A percentile compares a stretch with the other conserved stretches of the same genome.
Conservation (phyloP, 1,140 invertebrate species). For the Nixonia krombeini region DNA sequence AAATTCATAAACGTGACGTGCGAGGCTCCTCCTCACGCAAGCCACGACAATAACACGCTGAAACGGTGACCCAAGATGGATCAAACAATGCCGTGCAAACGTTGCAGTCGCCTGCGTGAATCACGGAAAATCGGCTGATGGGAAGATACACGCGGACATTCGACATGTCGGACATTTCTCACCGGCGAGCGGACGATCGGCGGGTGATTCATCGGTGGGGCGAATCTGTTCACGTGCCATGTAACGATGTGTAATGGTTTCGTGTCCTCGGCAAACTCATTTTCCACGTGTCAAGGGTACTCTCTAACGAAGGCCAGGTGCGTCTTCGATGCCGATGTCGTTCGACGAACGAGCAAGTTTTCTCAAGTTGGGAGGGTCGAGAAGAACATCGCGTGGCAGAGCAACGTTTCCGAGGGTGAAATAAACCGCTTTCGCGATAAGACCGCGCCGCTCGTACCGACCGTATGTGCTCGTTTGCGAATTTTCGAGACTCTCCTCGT, state of each 20-base stretch:
- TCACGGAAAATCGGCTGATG: too few species aligned
- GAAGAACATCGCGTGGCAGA: slow-evolving; percentile 52
- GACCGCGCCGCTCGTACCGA: slow-evolving; percentile 51
- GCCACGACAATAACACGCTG: slow-evolving; percentile 56
- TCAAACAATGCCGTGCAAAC: slow-evolving; percentile 43
- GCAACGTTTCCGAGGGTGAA: slow-evolving; percentile 47
- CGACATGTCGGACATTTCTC: slow-evolving; percentile 32
- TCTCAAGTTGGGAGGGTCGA: slow-evolving; percentile 45
- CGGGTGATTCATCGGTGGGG: too few species aligned
- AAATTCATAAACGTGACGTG: slow-evolving; percentile 65
- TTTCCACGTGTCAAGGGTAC: slow-evolving; percentile 41
- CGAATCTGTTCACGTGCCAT: too few species aligned
- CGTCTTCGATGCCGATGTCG: slow-evolving; percentile 48
- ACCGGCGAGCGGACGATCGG: background rate
- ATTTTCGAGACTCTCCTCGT: slow-evolving; percentile 16
- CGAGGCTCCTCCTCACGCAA: slow-evolving; percentile 33
- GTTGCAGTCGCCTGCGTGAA: background rate
- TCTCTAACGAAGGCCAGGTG: slow-evolving; percentile 41
- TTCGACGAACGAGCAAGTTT: slow-evolving; percentile 44
- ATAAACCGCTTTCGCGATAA: slow-evolving; percentile 51
- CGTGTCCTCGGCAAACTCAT: slow-evolving; percentile 40
- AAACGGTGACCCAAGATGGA: slow-evolving; percentile 44
- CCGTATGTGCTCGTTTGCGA: slow-evolving; percentile 41
- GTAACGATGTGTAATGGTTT: slow-evolving; percentile 9
- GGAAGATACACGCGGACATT: too few species aligned